Conservation (phyloP, 2,797 vertebrate genomes). For the Taeniopygia guttata region DNA sequence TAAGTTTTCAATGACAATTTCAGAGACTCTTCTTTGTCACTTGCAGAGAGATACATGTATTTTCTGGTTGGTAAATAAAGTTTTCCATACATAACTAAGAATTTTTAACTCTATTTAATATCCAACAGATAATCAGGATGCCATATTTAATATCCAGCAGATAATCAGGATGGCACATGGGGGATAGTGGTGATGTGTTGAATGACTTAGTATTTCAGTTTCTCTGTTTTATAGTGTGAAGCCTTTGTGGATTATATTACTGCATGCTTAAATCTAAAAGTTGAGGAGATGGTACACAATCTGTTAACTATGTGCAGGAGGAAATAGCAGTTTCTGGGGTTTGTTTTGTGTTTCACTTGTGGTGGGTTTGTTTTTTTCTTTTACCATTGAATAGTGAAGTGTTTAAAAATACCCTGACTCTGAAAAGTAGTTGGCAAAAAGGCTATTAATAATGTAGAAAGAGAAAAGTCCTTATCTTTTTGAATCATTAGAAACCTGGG, state of each 20-base stretch:
- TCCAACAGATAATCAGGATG: background rate
- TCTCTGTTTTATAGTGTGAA: background rate
- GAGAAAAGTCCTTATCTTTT: background rate
- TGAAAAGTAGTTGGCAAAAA: background rate
- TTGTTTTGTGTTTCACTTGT: background rate
- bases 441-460: background rate
- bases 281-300: background rate
- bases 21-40: background rate
- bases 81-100: background rate
- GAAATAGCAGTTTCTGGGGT: background rate
- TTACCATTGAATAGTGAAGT: background rate
- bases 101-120: background rate
- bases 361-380: background rate
- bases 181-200: background rate
- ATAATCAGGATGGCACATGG: background rate
- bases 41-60: background rate
- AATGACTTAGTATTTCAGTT: background rate
- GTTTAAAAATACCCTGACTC: background rate
- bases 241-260: background rate
- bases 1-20: background rate
- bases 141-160: background rate
- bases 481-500: background rate
- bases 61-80: background rate
- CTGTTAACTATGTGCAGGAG: background rate
- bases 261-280: background rate